phyloP scores from a whole-genome alignment of 2,888 invertebrate genomes.

The Troilus luridus region DNA sequence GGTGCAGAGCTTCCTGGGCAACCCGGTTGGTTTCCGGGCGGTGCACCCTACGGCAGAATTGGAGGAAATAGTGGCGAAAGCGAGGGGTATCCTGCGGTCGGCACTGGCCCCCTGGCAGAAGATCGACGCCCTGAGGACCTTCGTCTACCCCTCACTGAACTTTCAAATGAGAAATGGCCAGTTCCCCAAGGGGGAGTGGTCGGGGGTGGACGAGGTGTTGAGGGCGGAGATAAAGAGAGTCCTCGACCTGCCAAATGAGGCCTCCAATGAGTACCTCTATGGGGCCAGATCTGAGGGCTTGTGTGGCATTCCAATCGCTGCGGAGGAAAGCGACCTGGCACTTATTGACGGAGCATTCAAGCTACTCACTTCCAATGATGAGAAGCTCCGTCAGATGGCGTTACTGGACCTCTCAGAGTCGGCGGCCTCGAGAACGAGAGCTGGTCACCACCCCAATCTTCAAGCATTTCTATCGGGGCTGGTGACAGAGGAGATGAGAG shows the following conservation, averaged over 20 bases:
- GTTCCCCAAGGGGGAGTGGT: no score
- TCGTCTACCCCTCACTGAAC: slow-evolving; percentile 45
- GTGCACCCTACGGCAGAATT: neutral
- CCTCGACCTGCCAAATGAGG: neutral
- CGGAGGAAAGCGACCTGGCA: slow-evolving; percentile 58
- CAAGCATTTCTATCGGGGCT: no score
- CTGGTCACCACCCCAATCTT: no score
- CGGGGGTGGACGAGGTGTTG: no score
- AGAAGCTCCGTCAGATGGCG: neutral
- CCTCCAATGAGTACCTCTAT: slow-evolving; percentile 57
- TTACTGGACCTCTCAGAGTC: no score
- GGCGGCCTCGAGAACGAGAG: no score
- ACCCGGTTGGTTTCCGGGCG: slow-evolving; percentile 48
- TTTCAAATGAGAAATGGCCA: slow-evolving; percentile 50
- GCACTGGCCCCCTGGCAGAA: slow-evolving; percentile 53
- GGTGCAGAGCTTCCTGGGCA: slow-evolving; percentile 4
- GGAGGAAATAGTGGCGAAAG: neutral
- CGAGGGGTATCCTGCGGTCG: no score
- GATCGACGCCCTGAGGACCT: slow-evolving; percentile 51
- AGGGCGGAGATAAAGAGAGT: no score
- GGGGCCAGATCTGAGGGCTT: slow-evolving; percentile 51
- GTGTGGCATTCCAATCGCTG: slow-evolving; percentile 53
- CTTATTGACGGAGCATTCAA: slow-evolving; percentile 49
- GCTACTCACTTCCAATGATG: slow-evolving; percentile 47
- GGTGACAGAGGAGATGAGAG: no score